A percentile compares a stretch with the other conserved stretches of the same genome.
Conservation (phyloP, 2,113 vertebrate species). For the Hippocampus zosterae region DNA sequence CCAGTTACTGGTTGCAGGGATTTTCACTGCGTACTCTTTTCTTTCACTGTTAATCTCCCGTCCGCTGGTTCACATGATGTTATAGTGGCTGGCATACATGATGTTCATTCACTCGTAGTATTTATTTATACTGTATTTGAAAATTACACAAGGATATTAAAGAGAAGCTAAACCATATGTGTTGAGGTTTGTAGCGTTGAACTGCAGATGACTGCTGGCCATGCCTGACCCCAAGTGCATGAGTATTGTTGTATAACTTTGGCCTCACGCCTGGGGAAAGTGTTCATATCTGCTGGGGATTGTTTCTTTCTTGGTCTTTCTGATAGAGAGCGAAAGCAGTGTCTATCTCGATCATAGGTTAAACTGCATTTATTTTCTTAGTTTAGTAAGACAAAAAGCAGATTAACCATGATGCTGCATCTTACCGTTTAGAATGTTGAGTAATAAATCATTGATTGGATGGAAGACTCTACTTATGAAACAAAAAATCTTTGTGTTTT, state of each 20-base stretch:
- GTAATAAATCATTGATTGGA: too few species aligned
- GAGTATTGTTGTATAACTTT: slow-evolving; percentile 45
- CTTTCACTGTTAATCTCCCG: background rate
- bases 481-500: background rate
- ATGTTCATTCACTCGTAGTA: slow-evolving; percentile 1
- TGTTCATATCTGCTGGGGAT: slow-evolving; percentile 16
- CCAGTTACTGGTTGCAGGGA: background rate
- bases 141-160: slow-evolving; percentile 3
- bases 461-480: too few species aligned
- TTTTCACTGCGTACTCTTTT: slow-evolving; percentile 1
- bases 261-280: slow-evolving; percentile 22
- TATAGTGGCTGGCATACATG: background rate
- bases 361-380: too few species aligned
- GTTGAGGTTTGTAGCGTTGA: slow-evolving; percentile 3
- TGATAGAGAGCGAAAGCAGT: slow-evolving; percentile 1
- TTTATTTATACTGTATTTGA: background rate
- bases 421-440: too few species aligned
- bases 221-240: slow-evolving; percentile 23
- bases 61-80: slow-evolving; percentile 12
- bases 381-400: too few species aligned
- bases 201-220: slow-evolving; percentile 13
- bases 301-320: slow-evolving; percentile 9
- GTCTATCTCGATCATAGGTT: background rate
- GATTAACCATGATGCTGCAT: too few species aligned
- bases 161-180: background rate